Conservation (phyloP, 2,113 vertebrate genomes). For the Toxotes chatareus region DNA sequence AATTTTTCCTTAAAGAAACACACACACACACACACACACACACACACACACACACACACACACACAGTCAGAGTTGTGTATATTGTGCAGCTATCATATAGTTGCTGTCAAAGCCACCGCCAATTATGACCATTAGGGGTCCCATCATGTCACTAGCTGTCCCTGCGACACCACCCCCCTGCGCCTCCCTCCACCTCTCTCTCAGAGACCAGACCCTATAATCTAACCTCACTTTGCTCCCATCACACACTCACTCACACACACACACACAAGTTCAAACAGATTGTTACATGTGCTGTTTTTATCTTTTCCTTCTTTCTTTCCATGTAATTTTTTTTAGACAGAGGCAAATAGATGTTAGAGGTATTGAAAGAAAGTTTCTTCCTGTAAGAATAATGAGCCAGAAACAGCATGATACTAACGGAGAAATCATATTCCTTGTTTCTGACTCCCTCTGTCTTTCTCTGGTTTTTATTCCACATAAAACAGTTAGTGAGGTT, state of each 20-base stretch:
- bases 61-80: slow-evolving; percentile 84
- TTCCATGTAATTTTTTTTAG: slow-evolving; percentile 39
- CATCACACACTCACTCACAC: slow-evolving; percentile 86
- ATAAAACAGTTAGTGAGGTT: not conserved
- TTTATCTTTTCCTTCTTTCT: slow-evolving; percentile 65
- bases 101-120: slow-evolving; percentile 97
- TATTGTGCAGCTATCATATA: slow-evolving; percentile 96
- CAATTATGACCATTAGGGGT: slow-evolving; percentile 99
- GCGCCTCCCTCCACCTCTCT: slow-evolving; percentile 87
- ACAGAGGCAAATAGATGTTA: slow-evolving; percentile 47
- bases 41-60: slow-evolving; percentile 41
- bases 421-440: not conserved
- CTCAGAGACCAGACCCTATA: slow-evolving; percentile 93
- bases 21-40: slow-evolving; percentile 45
- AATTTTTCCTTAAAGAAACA: slow-evolving; percentile 94
- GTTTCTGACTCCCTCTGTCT: not conserved
- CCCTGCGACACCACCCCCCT: slow-evolving; percentile 88
- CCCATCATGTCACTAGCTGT: slow-evolving; percentile 98
- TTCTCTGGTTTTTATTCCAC: slow-evolving; percentile 7
- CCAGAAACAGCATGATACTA: slow-evolving; percentile 2
- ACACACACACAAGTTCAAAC: slow-evolving; percentile 78
- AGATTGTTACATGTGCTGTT: slow-evolving; percentile 87
- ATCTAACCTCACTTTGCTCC: slow-evolving; percentile 98
- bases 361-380: slow-evolving; percentile 30
- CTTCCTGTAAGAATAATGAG: slow-evolving; percentile 5